Percentiles rank a stretch among this genome's conserved stretches.
Evolutionary conservation across 2,797 vertebrate species (phyloP).

Genomic region (Myotis daubentonii): DNA sequence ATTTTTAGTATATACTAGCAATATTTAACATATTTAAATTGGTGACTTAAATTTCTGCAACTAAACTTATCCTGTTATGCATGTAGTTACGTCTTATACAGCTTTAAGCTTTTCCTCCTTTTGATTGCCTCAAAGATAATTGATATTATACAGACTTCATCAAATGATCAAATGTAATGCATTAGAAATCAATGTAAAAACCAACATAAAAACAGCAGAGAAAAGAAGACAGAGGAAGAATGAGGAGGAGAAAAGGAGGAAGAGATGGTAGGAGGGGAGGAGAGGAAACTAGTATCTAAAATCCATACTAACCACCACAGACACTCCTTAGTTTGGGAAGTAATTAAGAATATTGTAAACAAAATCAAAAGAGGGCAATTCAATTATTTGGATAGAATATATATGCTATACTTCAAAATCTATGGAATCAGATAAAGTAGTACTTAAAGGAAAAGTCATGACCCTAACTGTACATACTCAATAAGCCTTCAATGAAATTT

Average conservation of each 20-base stretch:
- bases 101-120: background rate
- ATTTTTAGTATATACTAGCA: background rate
- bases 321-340: background rate
- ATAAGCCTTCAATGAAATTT: background rate
- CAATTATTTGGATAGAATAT: background rate
- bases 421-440: background rate
- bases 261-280: background rate
- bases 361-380: background rate
- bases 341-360: background rate
- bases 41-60: background rate
- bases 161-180: background rate
- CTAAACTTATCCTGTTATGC: background rate
- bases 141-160: background rate
- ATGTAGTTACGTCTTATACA: background rate
- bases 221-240: background rate
- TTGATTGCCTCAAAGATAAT: background rate
- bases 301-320: background rate
- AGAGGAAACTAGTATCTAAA: background rate
- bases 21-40: constrained; percentile 20
- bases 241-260: background rate
- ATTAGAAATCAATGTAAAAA: background rate
- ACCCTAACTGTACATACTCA: background rate
- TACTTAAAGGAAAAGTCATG: background rate
- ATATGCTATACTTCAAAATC: background rate
- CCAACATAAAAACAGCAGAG: background rate